A percentile compares a stretch with the other conserved stretches of the same genome.
phyloP scores from a whole-genome alignment of 2,797 vertebrate species.

The Molossus molossus region DNA sequence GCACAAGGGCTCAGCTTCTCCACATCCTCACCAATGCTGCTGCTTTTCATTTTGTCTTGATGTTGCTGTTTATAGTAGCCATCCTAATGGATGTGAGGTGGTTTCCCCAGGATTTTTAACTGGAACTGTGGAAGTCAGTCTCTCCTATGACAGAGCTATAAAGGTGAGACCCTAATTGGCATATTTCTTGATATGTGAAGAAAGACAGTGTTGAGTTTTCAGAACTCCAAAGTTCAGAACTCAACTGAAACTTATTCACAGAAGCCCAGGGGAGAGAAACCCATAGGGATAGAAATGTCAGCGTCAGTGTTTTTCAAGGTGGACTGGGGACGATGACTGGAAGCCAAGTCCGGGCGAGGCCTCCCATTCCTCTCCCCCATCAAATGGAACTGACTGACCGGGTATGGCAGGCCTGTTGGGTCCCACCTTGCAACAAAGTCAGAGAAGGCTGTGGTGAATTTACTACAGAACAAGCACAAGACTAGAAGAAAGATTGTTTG shows the following conservation, averaged over 20 bases:
- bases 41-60: not conserved
- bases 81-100: not conserved
- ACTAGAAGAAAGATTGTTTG: not conserved
- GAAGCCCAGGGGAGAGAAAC: not conserved
- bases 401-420: not conserved
- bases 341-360: not conserved
- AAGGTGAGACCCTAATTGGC: not conserved
- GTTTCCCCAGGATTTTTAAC: not conserved
- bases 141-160: not conserved
- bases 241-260: not conserved
- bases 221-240: not conserved
- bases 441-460: not conserved
- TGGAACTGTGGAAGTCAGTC: not conserved
- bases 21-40: not conserved
- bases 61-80: not conserved
- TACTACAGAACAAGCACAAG: not conserved
- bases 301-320: not conserved
- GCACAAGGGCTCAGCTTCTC: not conserved
- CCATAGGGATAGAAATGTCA: not conserved
- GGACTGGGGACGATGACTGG: not conserved
- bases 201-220: not conserved
- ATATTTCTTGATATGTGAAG: not conserved
- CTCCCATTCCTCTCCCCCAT: not conserved
- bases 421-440: not conserved
- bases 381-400: not conserved